Conservation (phyloP, 2,888 invertebrate species). For the Chalcis sispes region DNA sequence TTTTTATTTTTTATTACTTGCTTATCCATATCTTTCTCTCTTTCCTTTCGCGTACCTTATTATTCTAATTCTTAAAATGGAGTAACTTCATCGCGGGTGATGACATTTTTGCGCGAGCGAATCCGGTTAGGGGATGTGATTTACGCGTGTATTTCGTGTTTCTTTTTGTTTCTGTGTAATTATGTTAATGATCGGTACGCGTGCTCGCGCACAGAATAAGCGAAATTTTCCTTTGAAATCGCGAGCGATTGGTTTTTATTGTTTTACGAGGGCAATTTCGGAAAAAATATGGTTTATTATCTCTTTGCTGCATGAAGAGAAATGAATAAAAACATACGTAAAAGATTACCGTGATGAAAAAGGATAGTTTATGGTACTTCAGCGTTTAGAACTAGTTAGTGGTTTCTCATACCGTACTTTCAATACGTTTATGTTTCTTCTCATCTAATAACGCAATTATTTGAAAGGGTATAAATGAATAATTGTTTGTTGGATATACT, state of each 20-base stretch:
- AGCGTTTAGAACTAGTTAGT: slow-evolving; percentile 38
- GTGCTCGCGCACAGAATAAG: background rate
- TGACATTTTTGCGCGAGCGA: slow-evolving; percentile 7
- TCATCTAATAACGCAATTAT: slow-evolving; percentile 46
- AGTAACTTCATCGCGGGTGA: slow-evolving; percentile 26
- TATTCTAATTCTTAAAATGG: slow-evolving; percentile 26
- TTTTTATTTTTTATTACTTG: background rate
- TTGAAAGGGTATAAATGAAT: background rate
- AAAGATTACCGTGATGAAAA: slow-evolving; percentile 49
- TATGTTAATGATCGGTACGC: slow-evolving; percentile 40
- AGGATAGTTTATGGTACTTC: slow-evolving; percentile 46
- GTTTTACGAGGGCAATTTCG: slow-evolving; percentile 55
- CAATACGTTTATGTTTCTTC: slow-evolving; percentile 19
- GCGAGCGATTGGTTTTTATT: slow-evolving; percentile 46
- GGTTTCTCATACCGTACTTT: slow-evolving; percentile 28
- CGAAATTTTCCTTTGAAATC: slow-evolving; percentile 38
- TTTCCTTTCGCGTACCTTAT: background rate
- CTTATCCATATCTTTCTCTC: background rate
- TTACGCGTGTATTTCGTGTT: slow-evolving; percentile 47
- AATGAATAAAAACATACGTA: slow-evolving; percentile 53
- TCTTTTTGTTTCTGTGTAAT: slow-evolving; percentile 37
- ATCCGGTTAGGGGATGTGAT: slow-evolving; percentile 19
- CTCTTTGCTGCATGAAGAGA: slow-evolving; percentile 21
- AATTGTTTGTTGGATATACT: background rate
- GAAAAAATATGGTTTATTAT: slow-evolving; percentile 27